Evolutionary conservation across 2,888 invertebrate species (phyloP).

Genomic region (Orgyia antiqua): DNA sequence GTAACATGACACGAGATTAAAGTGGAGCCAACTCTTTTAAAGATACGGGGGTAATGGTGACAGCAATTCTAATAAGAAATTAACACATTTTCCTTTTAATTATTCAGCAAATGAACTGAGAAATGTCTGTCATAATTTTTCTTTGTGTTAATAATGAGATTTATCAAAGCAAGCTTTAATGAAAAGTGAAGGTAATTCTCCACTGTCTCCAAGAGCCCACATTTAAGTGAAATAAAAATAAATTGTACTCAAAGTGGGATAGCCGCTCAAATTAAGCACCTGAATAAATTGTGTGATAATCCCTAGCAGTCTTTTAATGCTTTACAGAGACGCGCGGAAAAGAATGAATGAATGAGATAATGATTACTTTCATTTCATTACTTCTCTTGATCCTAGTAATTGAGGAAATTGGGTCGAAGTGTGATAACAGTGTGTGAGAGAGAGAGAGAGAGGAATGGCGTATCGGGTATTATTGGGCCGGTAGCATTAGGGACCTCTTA

Average conservation of each 20-base stretch:
- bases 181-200: conserved; percentile 64
- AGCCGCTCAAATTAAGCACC: conserved; percentile 76
- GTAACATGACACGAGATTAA: too few species aligned
- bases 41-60: too few species aligned
- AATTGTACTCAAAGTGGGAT: conserved; percentile 69
- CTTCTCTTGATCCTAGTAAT: conserved; percentile 73
- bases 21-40: too few species aligned
- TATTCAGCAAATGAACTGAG: too few species aligned
- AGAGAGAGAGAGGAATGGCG: conserved; percentile 19
- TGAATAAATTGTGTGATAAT: conserved; percentile 78
- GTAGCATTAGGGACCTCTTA: conserved; percentile 63
- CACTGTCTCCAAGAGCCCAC: conserved; percentile 42
- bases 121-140: too few species aligned
- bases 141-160: too few species aligned
- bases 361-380: conserved; percentile 76
- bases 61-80: too few species aligned
- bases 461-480: conserved; percentile 58
- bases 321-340: conserved; percentile 56
- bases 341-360: conserved; percentile 71
- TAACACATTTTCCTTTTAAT: too few species aligned
- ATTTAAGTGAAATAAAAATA: conserved; percentile 75
- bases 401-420: conserved; percentile 72
- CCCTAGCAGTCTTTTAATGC: conserved; percentile 72
- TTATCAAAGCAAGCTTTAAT: conserved; percentile 45
- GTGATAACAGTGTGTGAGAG: conserved; percentile 61